Evolutionary conservation across 2,888 invertebrate species (phyloP), one percentile per base, ranked within the genome.

Genomic region (Zhengitettix transpicula): DNA sequence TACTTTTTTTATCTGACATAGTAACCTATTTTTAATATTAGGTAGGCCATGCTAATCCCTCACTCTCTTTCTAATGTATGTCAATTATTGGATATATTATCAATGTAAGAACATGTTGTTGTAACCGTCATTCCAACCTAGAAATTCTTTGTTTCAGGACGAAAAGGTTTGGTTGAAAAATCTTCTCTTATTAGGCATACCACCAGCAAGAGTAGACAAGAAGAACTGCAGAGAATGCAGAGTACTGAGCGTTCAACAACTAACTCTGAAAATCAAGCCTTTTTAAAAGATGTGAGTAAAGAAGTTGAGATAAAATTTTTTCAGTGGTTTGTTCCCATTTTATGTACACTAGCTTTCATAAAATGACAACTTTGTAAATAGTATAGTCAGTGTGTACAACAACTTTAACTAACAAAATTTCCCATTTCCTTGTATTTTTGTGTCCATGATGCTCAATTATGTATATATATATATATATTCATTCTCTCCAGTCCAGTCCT

Each of bases 261-360:
- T 62, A 89, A 89, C 71, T 80, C 83, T 0, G 96, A 96, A 74
- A 96, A 96, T 78, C 95, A 96, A 75, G 82, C 88, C 56, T 96
- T 96, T 72, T 78, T 97, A 55, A 92, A 92, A 70, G 96, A 97
- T 69, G 89, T 89, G 65, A 76, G 81, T 71, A 17, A 15, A 44
- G n/a, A n/a, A n/a, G n/a, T n/a, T n/a, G n/a, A n/a, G n/a, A n/a
- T n/a, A n/a, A n/a, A n/a, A n/a, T n/a, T n/a, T n/a, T n/a, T 44
- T 47, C n/a, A 17, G 17, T 40, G 52, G 9, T 40, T 10, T 53
- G 10, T 41, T 10, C 10, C 51, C 7, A 28, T 28, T 28, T 28
- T 28, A 28, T 28, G 28, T 28, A 28, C 28, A 28, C 28, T 28
- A 5, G 7, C 28, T 28, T 28, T 28, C 28, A 28, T 7, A 28